Evolutionary conservation across 1,140 invertebrate genomes (phyloP), one percentile per base, ranked within the genome.

Genomic region (Microplitis demolitor): DNA sequence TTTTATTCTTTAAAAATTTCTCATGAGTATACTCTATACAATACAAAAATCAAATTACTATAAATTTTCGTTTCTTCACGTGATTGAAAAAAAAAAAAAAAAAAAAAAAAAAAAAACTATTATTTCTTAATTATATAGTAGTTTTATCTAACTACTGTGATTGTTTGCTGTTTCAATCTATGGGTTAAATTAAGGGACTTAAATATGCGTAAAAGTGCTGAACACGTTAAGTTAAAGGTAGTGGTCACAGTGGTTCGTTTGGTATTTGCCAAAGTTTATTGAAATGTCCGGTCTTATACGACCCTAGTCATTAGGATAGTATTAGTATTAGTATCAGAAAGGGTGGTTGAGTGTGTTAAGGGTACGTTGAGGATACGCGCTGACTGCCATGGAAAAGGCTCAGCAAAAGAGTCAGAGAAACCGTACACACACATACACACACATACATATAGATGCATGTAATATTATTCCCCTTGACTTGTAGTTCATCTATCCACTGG

Each of bases 251-350:
- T 76, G 82, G 78, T 81, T 81, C 82, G 66, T 79, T 78, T 77
- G 77, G 78, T 79, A 80, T 84, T 83, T 83, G 78, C 81, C 70
- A 77, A 81, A 79, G 78, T 85, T 87, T 85, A 87, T 87, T 86
- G 85, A 87, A 87, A 86, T 84, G 83, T 87, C 82, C 81, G 83
- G 82, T 83, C 82, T 84, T 83, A 80, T 81, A 70, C 77, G 76
- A 74, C 77, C 76, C 78, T 75, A 76, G 68, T 73, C 66, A 64
- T 71, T 73, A 71, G 58, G 69, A 69, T 60, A 56, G 54, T 24
- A 2, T 6, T n/a, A 13, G 53, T 54, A 14, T 16, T 5, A 0
- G n/a, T 61, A 66, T 54, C 53, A 50, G 16, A 68, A 72, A 53
- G 66, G 73, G 61, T 24, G 24, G 24, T 24, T 24, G 24, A 24